Base-by-base conservation (phyloP, 2,113 vertebrate genomes). In the Sorex araneus region DNA sequence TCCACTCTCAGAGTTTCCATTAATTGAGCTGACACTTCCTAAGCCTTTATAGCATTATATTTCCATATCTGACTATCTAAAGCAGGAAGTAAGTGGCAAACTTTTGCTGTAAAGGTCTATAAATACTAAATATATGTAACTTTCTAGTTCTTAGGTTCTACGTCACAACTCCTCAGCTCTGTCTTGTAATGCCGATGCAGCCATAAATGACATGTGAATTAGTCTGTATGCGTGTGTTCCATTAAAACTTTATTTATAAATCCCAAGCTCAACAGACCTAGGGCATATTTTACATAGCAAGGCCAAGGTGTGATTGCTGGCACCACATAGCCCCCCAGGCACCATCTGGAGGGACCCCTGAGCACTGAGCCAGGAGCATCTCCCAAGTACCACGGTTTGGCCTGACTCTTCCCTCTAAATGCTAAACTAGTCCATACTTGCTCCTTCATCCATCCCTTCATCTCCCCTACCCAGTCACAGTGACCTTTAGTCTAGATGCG, bases 401-500 rank as follows among this genome's bases (percentile, higher is more conserved):
- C 8, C 25, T 7, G 28, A 66, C 64, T 28, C 25, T 66, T 66
- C 64, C 18, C 28, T 66, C 2, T 70, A 81, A 80, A 87, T 40
- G 13, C 2, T 18, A 84, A 87, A 66, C 8, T 47, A 18, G 25
- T 54, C 27, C 27, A 45, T 34, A 85, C 88, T 81, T 79, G 54
- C 21, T 34, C 30, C 50, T 50, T 50, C 13, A 2, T 50, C 47
- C 47, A 5, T 50, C 9, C 47, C 47, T 50, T 50, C 47, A 50
- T 50, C 47, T 27, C 27, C n/a, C 47, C 12, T 30, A 10, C 23
- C 64, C 69, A 70, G 28, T 45, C 18, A 28, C 32, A 69, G 70
- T 83, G 84, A 95, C 76, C 67, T 69, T 16, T 83, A 43, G 45
- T 86, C 30, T 91, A 36, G 11, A n/a, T n/a, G n/a, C n/a, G n/a